phyloP scores from a whole-genome alignment of 2,797 vertebrate genomes.

The Typhlichthys eigenmanni region DNA sequence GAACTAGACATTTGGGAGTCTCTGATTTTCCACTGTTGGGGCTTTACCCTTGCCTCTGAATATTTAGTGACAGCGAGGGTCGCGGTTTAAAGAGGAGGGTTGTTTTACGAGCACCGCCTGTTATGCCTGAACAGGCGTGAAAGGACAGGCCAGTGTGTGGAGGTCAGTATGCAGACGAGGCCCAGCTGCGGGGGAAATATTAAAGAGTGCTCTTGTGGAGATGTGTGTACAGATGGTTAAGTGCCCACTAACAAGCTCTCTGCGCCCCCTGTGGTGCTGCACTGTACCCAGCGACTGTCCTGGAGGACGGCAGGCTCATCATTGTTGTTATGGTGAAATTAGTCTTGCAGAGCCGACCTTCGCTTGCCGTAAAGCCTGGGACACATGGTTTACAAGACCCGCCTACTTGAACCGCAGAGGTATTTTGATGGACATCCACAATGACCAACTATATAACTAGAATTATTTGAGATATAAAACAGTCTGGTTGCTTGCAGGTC shows the following conservation, averaged over 20 bases:
- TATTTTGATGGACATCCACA: too few species aligned
- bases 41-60: constrained; percentile 44
- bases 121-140: constrained; percentile 62
- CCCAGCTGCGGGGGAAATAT: constrained; percentile 60
- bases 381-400: too few species aligned
- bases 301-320: neutral
- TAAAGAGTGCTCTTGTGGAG: constrained; percentile 51
- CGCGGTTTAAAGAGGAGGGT: constrained; percentile 59
- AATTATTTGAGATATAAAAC: too few species aligned
- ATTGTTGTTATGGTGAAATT: too few species aligned
- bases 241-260: constrained; percentile 74
- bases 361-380: too few species aligned
- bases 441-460: too few species aligned
- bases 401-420: too few species aligned
- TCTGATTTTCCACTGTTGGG: constrained; percentile 52
- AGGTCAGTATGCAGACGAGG: constrained; percentile 80
- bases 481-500: too few species aligned
- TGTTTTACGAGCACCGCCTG: constrained; percentile 64
- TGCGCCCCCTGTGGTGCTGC: constrained; percentile 66
- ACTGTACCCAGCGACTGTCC: constrained; percentile 11
- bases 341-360: too few species aligned
- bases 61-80: constrained; percentile 56
- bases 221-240: constrained; percentile 82
- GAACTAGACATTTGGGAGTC: constrained; percentile 59
- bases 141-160: constrained; percentile 71